These are phyloP conservation scores for Vulpes lagopus DNA, from an alignment of 2,113 vertebrate species.

Conservation along the genomic window DNA sequence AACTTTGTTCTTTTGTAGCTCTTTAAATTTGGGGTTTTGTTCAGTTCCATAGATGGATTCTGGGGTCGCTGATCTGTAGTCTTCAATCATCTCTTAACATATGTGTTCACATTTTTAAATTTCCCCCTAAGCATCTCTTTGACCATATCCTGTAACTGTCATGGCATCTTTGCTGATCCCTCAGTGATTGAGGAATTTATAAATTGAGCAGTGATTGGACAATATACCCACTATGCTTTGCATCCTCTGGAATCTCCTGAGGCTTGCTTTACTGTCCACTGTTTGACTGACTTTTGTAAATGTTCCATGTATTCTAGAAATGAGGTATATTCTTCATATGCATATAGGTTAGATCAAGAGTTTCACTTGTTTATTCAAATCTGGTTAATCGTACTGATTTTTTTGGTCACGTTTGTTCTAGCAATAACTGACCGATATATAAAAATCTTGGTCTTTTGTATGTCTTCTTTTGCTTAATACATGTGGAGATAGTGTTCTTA, in stretches of 20 bases:
- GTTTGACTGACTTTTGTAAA: not conserved
- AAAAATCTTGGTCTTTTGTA: not conserved
- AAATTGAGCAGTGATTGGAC: not conserved
- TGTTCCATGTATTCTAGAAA: not conserved
- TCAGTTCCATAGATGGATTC: not conserved
- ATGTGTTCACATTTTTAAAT: not conserved
- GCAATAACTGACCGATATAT: not conserved
- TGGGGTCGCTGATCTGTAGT: not conserved
- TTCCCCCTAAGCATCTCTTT: not conserved
- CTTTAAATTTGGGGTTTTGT: not conserved
- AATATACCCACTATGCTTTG: too few species aligned
- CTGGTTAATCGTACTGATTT: not conserved
- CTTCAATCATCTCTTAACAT: not conserved
- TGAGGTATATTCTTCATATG: not conserved
- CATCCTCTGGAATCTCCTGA: not conserved
- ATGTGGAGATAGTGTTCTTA: not conserved
- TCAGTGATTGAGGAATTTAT: not conserved
- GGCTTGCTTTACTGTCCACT: not conserved
- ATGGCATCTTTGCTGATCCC: not conserved
- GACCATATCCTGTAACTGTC: not conserved
- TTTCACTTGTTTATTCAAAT: not conserved
- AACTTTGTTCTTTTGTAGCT: not conserved
- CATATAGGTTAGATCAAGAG: not conserved
- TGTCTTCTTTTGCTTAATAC: not conserved
- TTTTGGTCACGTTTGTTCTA: not conserved